A percentile compares a stretch with the other conserved stretches of the same genome.
Evolutionary conservation across 2,113 vertebrate genomes (phyloP).

Genomic region (Dromaius novaehollandiae): DNA sequence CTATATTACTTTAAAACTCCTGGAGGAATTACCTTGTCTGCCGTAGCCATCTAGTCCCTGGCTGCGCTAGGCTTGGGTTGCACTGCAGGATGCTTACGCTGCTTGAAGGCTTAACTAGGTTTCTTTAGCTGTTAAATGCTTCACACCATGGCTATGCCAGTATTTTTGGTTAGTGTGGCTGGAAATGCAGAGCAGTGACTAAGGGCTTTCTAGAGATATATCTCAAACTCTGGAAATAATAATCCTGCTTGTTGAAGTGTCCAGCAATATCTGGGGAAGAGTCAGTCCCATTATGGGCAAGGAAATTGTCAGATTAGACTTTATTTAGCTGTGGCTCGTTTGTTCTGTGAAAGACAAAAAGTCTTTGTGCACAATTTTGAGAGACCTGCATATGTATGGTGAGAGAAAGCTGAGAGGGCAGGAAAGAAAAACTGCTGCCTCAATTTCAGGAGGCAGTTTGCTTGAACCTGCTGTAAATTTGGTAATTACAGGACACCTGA

Average conservation of each 20-base stretch:
- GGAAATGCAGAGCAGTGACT: neutral
- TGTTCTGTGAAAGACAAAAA: neutral
- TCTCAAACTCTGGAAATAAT: neutral
- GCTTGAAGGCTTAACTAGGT: neutral
- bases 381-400: neutral
- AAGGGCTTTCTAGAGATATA: neutral
- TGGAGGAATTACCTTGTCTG: neutral
- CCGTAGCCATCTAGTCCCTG: neutral
- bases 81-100: neutral
- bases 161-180: neutral
- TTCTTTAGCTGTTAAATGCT: neutral
- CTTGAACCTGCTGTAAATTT: neutral
- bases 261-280: neutral
- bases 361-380: no score
- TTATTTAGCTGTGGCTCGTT: neutral
- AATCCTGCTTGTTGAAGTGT: fast-evolving
- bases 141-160: fast-evolving
- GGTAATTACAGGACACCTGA: neutral
- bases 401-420: neutral
- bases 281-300: neutral
- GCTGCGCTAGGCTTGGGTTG: fast-evolving
- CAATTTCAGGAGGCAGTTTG: neutral
- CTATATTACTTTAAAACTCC: neutral
- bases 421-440: neutral
- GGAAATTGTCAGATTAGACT: neutral